Percentiles rank a stretch among this genome's conserved stretches.
These are phyloP conservation scores for Bombyx mandarina DNA, from an alignment of 1,140 invertebrate species.

Conservation along the genomic window DNA sequence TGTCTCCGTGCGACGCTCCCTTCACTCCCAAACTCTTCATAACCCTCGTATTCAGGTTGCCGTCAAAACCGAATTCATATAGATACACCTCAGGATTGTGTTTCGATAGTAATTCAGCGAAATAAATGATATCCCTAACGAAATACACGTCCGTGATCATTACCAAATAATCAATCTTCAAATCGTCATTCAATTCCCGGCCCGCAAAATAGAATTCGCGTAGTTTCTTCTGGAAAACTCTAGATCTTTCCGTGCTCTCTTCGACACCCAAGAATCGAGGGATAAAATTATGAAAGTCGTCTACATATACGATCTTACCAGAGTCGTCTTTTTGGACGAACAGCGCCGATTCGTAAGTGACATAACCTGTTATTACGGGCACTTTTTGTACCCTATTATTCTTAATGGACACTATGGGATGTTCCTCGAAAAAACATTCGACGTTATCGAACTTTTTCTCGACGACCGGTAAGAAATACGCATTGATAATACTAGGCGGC, in stretches of 20 bases:
- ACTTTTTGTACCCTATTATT: conserved; percentile 70
- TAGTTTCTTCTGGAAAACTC: conserved; percentile 40
- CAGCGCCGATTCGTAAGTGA: conserved; percentile 71
- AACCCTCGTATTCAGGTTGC: conserved; percentile 43
- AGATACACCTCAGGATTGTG: conserved; percentile 44
- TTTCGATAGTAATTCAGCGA: conserved; percentile 42
- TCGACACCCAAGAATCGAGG: conserved; percentile 33
- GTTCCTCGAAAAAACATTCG: conserved; percentile 49
- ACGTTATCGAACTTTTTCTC: conserved; percentile 54
- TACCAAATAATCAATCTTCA: conserved; percentile 39
- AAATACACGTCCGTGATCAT: conserved; percentile 64
- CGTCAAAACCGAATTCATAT: conserved; percentile 64
- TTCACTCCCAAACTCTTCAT: conserved; percentile 43
- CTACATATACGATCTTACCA: conserved; percentile 36
- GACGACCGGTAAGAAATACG: conserved; percentile 48
- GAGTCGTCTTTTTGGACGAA: conserved; percentile 41
- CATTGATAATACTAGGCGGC: conserved; percentile 27
- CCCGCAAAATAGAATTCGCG: conserved; percentile 66
- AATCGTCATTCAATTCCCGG: conserved; percentile 26
- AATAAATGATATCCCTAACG: conserved; percentile 50
- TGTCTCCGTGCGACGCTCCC: conserved; percentile 75
- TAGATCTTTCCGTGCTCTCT: conserved; percentile 17
- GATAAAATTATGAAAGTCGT: conserved; percentile 51
- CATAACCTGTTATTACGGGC: conserved; percentile 73
- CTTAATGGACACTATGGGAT: conserved; percentile 39